These are phyloP conservation scores for Camponotus pennsylvanicus DNA, from an alignment of 1,140 invertebrate species.

Conservation along the genomic window DNA sequence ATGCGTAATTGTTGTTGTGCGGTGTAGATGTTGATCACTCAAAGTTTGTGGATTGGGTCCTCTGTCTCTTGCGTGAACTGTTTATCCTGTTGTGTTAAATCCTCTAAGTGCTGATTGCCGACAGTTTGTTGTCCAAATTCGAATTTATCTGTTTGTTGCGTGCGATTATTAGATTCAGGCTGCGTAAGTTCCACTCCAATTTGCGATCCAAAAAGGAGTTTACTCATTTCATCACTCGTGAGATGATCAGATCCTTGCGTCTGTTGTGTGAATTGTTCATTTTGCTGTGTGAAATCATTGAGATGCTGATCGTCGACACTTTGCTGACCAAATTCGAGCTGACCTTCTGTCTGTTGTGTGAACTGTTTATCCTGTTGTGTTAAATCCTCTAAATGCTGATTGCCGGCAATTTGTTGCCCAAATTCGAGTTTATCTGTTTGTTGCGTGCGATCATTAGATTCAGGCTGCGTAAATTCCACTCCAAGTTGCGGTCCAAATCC, in stretches of 20 bases:
- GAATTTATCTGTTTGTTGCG: constrained; percentile 17
- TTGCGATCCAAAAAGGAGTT: too few relatives aligned
- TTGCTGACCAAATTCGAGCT: constrained; percentile 46
- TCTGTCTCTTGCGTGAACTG: constrained; percentile 64
- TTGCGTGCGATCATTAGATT: too few relatives aligned
- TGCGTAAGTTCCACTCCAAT: too few relatives aligned
- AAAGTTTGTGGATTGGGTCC: too few relatives aligned
- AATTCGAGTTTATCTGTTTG: constrained; percentile 46
- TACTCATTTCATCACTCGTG: too few relatives aligned
- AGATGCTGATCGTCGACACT: constrained; percentile 25
- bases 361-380: constrained; percentile 63
- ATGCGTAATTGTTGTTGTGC: constrained; percentile 13
- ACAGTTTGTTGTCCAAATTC: constrained; percentile 46
- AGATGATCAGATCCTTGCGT: too few relatives aligned
- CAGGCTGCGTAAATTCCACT: too few relatives aligned
- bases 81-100: constrained; percentile 64
- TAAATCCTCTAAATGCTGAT: constrained; percentile 61
- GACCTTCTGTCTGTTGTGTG: constrained; percentile 49
- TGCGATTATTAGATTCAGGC: too few relatives aligned
- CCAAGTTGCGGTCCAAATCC: neutral
- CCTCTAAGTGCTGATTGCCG: constrained; percentile 39
- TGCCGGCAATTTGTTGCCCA: constrained; percentile 25
- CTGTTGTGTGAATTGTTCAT: constrained; percentile 33
- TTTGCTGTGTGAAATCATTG: constrained; percentile 17
- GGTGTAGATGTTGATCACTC: too few relatives aligned